These are phyloP conservation scores for Centropus bengalensis DNA, from an alignment of 2,113 vertebrate genomes.

Conservation along the genomic window DNA sequence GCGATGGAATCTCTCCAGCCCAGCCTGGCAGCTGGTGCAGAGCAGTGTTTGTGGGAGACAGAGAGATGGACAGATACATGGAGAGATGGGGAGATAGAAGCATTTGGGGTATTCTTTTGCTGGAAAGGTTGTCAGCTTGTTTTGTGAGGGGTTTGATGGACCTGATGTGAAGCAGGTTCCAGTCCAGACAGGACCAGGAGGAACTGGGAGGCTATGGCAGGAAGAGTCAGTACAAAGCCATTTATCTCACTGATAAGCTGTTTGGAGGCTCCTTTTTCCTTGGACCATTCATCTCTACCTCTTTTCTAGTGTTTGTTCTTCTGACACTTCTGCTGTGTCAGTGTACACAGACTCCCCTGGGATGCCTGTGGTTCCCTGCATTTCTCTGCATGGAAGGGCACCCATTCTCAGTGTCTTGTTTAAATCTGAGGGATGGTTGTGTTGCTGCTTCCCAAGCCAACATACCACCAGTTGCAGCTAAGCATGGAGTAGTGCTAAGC, in stretches of 20 bases:
- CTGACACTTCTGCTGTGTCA: not conserved
- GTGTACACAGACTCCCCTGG: not conserved
- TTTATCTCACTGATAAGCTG: not conserved
- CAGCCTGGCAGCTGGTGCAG: slow-evolving; percentile 40
- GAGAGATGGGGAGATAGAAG: not conserved
- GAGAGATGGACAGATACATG: not conserved
- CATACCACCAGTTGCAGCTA: not conserved
- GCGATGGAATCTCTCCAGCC: slow-evolving; percentile 56
- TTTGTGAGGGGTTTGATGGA: not conserved
- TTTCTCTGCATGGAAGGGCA: not conserved
- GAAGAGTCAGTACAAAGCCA: not conserved
- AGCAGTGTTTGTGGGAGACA: slow-evolving; percentile 42
- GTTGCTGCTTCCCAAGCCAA: not conserved
- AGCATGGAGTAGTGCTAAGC: not conserved
- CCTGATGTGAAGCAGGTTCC: not conserved
- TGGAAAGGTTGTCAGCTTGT: not conserved
- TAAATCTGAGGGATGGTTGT: not conserved
- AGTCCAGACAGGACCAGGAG: not conserved
- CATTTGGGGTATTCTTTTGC: not conserved
- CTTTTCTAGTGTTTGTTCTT: not conserved
- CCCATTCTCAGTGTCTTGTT: not conserved
- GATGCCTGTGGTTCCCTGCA: not conserved
- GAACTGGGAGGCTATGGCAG: not conserved
- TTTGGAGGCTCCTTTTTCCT: not conserved
- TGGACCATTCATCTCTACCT: not conserved